Base-by-base conservation (phyloP, 2,888 invertebrate genomes). In the Cordilura impudica region DNA sequence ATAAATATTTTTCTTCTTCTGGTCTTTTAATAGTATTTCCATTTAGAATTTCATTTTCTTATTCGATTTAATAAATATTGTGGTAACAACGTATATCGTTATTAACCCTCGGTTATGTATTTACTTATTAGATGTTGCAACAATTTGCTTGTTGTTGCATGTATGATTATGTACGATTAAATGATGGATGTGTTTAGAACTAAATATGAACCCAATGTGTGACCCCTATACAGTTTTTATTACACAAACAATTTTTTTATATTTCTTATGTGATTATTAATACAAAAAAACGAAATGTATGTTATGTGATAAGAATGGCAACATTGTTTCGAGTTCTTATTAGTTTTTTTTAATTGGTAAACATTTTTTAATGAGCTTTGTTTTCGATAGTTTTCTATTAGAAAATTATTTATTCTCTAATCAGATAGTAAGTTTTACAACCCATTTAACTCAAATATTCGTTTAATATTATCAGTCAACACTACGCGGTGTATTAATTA, bases 151-250 rank as follows among this genome's bases (percentile, higher is more conserved):
- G 16, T 14, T 43, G 29, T 54, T 67, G 4, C 26, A 16, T 53
- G n/a, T 21, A 16, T 35, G 14, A 8, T 14, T 43, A 23, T 29
- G 47, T 45, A 21, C 71, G 75, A 75, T 83, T 87, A 88, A 87
- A 86, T 87, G 87, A 87, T 87, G 85, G 87, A 87, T 87, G 87
- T 85, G 85, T 84, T 87, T 85, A 85, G 84, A 85, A 86, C 85
- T 86, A 85, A 85, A 83, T 84, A 85, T 84, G 84, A 85, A 86
- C 85, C 67, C 78, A 81, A 83, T 84, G 84, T 84, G 84, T 86
- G 87, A 88, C 88, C 88, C 86, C 82, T 84, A 86, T 86, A 82
- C 60, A 31, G 23, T 21, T 45, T 49, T 70, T 61, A 43, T 43
- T 49, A 16, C 56, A 67, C 45, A 66, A 66, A 12, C 10, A 23